Conservation (phyloP, 2,113 vertebrate genomes). For the Ceyx cyanopectus region DNA sequence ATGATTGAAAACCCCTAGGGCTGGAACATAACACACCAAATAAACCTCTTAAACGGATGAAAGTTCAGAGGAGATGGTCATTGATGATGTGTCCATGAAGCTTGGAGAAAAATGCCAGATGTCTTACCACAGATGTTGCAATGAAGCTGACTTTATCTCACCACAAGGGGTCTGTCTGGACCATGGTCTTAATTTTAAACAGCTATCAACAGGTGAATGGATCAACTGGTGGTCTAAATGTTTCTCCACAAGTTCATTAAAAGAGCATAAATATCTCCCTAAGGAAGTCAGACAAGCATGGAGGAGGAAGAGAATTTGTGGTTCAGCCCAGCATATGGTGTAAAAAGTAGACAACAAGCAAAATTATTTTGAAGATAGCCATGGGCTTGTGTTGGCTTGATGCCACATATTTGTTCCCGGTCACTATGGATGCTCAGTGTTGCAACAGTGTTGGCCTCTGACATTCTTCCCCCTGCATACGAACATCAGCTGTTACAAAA, state of each 20-base stretch:
- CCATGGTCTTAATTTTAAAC: neutral
- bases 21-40: neutral
- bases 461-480: neutral
- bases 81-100: neutral
- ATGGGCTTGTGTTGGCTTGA: neutral
- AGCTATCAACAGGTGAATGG: neutral
- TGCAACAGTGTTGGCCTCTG: neutral
- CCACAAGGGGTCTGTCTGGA: neutral
- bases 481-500: neutral
- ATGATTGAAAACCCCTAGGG: neutral
- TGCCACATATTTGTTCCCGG: rapidly evolving
- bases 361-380: neutral
- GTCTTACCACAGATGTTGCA: neutral
- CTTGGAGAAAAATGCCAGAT: neutral
- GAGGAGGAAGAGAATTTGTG: neutral
- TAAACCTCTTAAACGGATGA: neutral
- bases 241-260: neutral
- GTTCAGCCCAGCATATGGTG: neutral
- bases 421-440: too few relatives aligned
- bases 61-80: neutral
- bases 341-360: neutral
- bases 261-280: neutral
- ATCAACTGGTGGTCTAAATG: neutral
- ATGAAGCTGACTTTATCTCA: neutral
- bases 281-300: neutral